Evolutionary conservation across 2,888 invertebrate genomes (phyloP).

Genomic region (Trichopria drosophilae): DNA sequence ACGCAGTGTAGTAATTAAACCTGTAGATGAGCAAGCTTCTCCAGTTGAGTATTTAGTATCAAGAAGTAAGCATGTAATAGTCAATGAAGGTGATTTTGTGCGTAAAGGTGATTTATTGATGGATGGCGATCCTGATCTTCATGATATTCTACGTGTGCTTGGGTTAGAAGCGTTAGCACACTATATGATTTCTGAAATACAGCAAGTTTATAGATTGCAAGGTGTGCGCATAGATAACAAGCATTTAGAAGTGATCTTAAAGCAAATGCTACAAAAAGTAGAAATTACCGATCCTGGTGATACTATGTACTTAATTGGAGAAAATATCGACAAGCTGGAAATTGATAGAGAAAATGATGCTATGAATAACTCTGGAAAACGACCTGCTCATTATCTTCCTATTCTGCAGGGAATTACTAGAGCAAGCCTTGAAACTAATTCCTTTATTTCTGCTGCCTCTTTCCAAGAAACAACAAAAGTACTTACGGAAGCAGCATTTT

Average conservation of each 20-base stretch:
- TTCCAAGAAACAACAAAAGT: slow-evolving; percentile 15
- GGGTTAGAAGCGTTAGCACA: slow-evolving; percentile 9
- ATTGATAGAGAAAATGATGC: slow-evolving; percentile 6
- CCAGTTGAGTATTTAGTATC: slow-evolving; percentile 7
- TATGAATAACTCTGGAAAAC: slow-evolving; percentile 3
- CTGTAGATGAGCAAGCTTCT: slow-evolving; percentile 3
- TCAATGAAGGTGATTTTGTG: slow-evolving; percentile 17
- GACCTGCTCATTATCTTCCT: slow-evolving; percentile 8
- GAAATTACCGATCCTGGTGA: slow-evolving; percentile 11
- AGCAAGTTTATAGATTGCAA: slow-evolving; percentile 12
- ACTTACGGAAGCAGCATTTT: slow-evolving; percentile 6
- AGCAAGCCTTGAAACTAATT: slow-evolving; percentile 8
- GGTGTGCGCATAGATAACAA: slow-evolving; percentile 11
- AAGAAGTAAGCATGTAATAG: slow-evolving; percentile 1
- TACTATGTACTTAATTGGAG: slow-evolving; percentile 7
- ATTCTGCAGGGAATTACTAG: slow-evolving; percentile 11
- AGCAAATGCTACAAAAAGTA: slow-evolving; percentile 11
- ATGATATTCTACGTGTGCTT: slow-evolving; percentile 7
- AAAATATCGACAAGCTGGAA: slow-evolving; percentile 9
- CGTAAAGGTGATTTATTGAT: slow-evolving; percentile 9
- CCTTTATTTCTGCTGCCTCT: slow-evolving; percentile 12
- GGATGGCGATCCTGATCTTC: slow-evolving; percentile 7
- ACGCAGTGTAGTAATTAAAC: slow-evolving; percentile 6
- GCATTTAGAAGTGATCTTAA: slow-evolving; percentile 14
- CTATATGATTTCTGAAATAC: slow-evolving; percentile 8